Conservation (phyloP, 2,113 vertebrate genomes). For the Myrmophylax atrothorax region DNA sequence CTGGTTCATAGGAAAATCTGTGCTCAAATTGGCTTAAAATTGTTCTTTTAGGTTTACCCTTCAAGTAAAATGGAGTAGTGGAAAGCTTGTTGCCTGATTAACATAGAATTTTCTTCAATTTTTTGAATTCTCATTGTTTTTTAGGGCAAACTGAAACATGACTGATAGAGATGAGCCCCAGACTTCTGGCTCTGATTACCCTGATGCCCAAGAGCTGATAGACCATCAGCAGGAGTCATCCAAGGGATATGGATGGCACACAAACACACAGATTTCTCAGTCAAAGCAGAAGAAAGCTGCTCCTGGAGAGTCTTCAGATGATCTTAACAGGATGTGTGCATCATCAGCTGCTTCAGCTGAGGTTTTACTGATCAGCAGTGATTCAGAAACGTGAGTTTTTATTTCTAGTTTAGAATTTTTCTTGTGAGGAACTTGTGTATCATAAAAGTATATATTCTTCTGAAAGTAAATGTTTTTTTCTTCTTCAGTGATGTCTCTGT, state of each 20-base stretch:
- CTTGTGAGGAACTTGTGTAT: neutral
- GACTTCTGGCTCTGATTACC: neutral
- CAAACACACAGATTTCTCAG: rapidly evolving
- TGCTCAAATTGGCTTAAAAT: neutral
- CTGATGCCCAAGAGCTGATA: neutral
- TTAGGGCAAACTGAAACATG: conserved; percentile 10
- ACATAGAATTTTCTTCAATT: neutral
- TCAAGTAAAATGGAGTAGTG: neutral
- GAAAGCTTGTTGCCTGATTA: neutral
- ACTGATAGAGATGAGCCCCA: neutral
- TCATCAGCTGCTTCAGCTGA: neutral
- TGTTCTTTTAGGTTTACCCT: neutral
- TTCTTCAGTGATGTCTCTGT: conserved; percentile 4
- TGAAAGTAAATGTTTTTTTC: neutral
- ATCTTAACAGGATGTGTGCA: neutral
- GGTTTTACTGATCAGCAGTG: neutral
- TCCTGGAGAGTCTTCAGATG: neutral
- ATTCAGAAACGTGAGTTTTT: conserved; percentile 48
- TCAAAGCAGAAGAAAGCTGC: neutral
- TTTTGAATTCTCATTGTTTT: neutral
- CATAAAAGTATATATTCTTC: neutral
- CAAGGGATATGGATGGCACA: neutral
- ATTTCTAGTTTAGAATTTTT: neutral
- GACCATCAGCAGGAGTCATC: rapidly evolving
- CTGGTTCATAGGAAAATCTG: neutral